phyloP scores from a whole-genome alignment of 2,888 invertebrate species.

The Urechis unicinctus region DNA sequence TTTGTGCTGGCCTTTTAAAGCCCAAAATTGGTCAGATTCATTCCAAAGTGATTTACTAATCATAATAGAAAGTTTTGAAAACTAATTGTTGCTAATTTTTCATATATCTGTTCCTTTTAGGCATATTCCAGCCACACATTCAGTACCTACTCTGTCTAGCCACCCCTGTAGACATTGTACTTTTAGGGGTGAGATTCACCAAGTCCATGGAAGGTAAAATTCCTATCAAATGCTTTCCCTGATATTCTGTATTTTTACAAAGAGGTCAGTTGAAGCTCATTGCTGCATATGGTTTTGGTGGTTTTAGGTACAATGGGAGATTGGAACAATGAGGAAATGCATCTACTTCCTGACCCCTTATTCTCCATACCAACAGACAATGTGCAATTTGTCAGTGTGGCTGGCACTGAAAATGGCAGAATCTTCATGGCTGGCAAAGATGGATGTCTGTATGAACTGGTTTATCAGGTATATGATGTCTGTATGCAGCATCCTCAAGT shows the following conservation, averaged over 20 bases:
- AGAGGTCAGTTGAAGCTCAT: no score
- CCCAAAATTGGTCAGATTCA: conserved; percentile 62
- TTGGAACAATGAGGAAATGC: conserved; percentile 60
- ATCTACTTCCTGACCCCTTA: conserved; percentile 88
- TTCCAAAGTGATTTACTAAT: no score
- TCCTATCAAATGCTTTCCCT: no score
- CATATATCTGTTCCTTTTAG: conserved; percentile 38
- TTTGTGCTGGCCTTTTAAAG: conserved; percentile 79
- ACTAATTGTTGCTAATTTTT: neutral
- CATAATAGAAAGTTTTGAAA: no score
- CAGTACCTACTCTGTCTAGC: conserved; percentile 85
- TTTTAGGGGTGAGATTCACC: conserved; percentile 67
- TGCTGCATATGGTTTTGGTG: no score
- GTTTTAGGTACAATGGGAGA: no score
- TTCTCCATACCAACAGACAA: conserved; percentile 84
- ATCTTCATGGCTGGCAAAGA: conserved; percentile 93
- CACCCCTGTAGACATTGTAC: conserved; percentile 89
- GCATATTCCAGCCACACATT: conserved; percentile 83
- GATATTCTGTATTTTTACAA: no score
- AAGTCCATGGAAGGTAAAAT: conserved; percentile 18
- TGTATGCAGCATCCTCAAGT: no score
- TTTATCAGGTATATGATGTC: conserved; percentile 57
- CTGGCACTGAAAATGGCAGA: conserved; percentile 74
- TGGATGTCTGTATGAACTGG: conserved; percentile 88
- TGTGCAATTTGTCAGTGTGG: conserved; percentile 73